Evolutionary conservation across 2,888 invertebrate species (phyloP), one percentile per base, ranked within the genome.

Genomic region (Lissonota sp.): DNA sequence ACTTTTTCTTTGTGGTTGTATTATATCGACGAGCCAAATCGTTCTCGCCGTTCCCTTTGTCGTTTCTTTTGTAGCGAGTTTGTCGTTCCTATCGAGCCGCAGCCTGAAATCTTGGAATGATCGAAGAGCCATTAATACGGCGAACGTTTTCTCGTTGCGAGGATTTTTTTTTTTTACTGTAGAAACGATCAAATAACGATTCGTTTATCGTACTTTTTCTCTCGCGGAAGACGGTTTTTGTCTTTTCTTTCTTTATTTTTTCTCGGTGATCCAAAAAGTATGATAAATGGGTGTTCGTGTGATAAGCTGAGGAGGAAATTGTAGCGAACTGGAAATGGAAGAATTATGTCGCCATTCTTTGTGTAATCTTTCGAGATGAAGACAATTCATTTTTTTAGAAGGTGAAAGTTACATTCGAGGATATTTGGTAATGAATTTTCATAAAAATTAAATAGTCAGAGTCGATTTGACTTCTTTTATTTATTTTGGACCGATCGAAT

Each of bases 41-140:
- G 10, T 44, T 39, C 12, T 42, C 40, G 26, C 26, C 14, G 26
- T 58, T 12, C 63, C 79, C 77, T 72, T 71, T 78, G 79, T 80
- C 74, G 79, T 71, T n/a, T 62, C 53, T 26, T 26, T 26, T 26
- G 74, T 49, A 55, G 58, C 39, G 62, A 57, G 14, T 7, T 7
- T 6, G 2, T 14, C 53, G 26, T 14, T 14, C 16, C 6, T 14
- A 12, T 7, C 16, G 14, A 12, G 6, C 6, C 53, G 6, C 14
- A 44, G 46, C 77, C 63, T 64, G 4, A 49, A 73, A 57, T 64
- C 46, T 42, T 64, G 14, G 16, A 46, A 64, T 73, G 63, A 73
- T 73, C 57, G 64, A 73, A 55, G 73, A 64, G 69, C 14, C 12
- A 26, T 57, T 55, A 55, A 69, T 69, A 44, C 44, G 2, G 55